A percentile compares a stretch with the other conserved stretches of the same genome.
Conservation (phyloP, 2,113 vertebrate genomes). For the Oryzias javanicus region DNA sequence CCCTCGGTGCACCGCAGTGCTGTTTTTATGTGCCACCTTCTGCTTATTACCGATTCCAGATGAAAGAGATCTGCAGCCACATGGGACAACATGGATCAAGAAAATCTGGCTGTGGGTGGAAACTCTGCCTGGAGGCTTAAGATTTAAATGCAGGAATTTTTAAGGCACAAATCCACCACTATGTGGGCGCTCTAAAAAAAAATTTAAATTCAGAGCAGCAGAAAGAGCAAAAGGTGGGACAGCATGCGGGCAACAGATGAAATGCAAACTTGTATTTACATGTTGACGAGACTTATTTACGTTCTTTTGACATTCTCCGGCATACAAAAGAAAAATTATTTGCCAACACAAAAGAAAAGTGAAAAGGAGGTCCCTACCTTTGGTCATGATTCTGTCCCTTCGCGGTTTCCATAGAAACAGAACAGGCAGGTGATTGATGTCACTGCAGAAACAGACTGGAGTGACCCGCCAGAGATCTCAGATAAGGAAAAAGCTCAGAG, state of each 20-base stretch:
- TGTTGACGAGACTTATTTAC: neutral
- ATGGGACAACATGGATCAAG: constrained; percentile 4
- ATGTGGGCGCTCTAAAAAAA: neutral
- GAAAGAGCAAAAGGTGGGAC: neutral
- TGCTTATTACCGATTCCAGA: neutral
- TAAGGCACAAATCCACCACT: neutral
- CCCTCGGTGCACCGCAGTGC: neutral
- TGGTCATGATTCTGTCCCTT: constrained; percentile 1
- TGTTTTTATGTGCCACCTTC: constrained; percentile 17
- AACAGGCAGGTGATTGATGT: neutral
- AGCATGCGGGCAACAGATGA: neutral
- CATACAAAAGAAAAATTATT: neutral
- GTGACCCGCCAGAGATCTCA: constrained; percentile 17
- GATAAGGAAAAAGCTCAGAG: constrained; percentile 7
- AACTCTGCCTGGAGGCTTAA: constrained; percentile 13
- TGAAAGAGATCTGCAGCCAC: constrained; percentile 24
- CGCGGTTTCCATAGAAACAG: constrained; percentile 41
- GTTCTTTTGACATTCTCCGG: neutral
- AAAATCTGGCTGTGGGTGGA: constrained; percentile 12
- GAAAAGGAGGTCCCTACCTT: constrained; percentile 7
- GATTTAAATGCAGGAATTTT: constrained; percentile 13
- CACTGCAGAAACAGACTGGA: constrained; percentile 2
- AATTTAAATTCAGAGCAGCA: constrained; percentile 3
- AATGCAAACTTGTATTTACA: neutral
- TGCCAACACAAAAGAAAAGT: neutral